phyloP scores from a whole-genome alignment of 2,797 vertebrate species.

The Sebastes cheni region DNA sequence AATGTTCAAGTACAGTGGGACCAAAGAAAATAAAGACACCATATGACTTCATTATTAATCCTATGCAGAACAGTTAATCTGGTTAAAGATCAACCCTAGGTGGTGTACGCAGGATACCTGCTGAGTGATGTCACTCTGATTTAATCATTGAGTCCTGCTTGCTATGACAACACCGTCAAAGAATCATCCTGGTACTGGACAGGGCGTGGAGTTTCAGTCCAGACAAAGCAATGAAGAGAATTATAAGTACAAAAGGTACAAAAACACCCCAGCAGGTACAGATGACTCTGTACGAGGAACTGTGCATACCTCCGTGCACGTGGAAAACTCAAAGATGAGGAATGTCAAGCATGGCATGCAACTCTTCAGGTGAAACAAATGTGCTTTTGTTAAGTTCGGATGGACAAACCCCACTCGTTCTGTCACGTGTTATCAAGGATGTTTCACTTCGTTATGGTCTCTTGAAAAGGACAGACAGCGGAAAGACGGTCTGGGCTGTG shows the following conservation, averaged over 20 bases:
- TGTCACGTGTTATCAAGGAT: neutral
- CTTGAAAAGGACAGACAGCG: neutral
- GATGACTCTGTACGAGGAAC: neutral
- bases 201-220: conserved; percentile 61
- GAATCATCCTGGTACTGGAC: neutral
- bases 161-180: conserved; percentile 46
- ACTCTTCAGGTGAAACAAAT: conserved; percentile 32
- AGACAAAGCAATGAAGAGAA: conserved; percentile 10
- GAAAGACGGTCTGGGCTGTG: neutral
- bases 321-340: neutral
- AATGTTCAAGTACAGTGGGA: neutral
- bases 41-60: neutral
- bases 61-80: neutral
- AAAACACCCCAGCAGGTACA: neutral
- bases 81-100: neutral
- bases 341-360: conserved; percentile 10
- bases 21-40: neutral
- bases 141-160: neutral
- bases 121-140: conserved; percentile 31
- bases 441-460: neutral
- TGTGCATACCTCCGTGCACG: neutral
- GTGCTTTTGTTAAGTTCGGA: conserved; percentile 18
- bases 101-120: conserved; percentile 11
- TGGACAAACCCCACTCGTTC: neutral
- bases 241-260: neutral